Evolutionary conservation across 35 echinoderm and acorn worm species (phyloP).

Genomic region (Ophioderma brevispina): DNA sequence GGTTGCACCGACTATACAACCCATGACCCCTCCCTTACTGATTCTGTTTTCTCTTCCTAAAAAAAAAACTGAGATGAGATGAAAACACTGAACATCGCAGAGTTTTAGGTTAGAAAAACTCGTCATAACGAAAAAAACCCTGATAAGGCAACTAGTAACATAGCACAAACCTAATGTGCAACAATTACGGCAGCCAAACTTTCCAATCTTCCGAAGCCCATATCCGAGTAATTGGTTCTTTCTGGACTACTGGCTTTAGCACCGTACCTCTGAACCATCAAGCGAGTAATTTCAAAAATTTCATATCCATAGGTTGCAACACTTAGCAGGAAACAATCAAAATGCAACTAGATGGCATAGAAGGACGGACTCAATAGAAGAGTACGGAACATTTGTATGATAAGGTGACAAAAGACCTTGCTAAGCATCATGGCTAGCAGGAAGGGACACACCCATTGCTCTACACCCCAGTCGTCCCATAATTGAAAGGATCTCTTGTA

Average conservation of each 20-base stretch:
- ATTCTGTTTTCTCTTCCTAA: conserved; percentile 24
- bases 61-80: neutral
- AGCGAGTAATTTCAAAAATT: neutral
- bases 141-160: conserved; percentile 1
- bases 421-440: conserved; percentile 13
- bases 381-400: neutral
- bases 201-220: neutral
- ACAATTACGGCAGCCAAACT: neutral
- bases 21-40: conserved; percentile 25
- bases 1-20: conserved; percentile 15
- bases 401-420: neutral
- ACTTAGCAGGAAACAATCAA: neutral
- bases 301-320: conserved; percentile 2
- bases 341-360: conserved; percentile 9
- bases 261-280: neutral
- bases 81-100: neutral
- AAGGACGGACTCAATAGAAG: neutral
- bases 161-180: conserved; percentile 14
- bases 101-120: neutral
- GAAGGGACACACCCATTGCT: neutral
- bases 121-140: conserved; percentile 27
- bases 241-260: neutral
- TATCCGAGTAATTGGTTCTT: conserved; percentile 21
- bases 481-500: neutral
- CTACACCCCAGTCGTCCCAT: neutral